Evolutionary conservation across 2,797 vertebrate species (phyloP).

Genomic region (Numenius phaeopus): DNA sequence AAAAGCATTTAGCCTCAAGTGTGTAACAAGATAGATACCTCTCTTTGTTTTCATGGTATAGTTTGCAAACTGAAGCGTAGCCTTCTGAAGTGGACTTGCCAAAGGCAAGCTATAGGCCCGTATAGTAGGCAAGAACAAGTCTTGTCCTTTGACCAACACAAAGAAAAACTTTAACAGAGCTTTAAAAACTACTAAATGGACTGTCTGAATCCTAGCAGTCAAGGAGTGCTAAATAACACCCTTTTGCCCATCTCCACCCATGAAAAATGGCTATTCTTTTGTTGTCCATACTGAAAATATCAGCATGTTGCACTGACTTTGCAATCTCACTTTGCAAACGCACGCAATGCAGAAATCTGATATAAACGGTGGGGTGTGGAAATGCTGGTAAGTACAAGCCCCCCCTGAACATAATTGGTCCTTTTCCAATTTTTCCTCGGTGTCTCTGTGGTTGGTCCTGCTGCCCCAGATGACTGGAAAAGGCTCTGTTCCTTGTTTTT

Average conservation of each 20-base stretch:
- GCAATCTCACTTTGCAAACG: not conserved
- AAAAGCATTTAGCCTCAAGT: not conserved
- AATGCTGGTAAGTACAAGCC: not conserved
- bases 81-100: not conserved
- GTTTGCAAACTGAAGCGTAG: not conserved
- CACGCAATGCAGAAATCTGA: not conserved
- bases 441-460: not conserved
- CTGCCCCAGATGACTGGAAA: not conserved
- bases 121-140: not conserved
- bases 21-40: not conserved
- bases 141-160: not conserved
- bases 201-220: not conserved
- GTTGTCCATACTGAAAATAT: not conserved
- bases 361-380: rapidly evolving
- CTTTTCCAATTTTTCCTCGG: not conserved
- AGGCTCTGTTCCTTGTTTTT: not conserved
- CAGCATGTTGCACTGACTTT: not conserved
- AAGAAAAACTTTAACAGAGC: not conserved
- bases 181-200: not conserved
- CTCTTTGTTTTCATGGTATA: not conserved
- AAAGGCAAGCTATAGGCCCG: not conserved
- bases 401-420: rapidly evolving
- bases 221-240: not conserved
- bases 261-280: not conserved
- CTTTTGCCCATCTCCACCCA: not conserved